Base-by-base conservation (phyloP, 35 echinoderm and acorn worm species). In the Apostichopus californicus region DNA sequence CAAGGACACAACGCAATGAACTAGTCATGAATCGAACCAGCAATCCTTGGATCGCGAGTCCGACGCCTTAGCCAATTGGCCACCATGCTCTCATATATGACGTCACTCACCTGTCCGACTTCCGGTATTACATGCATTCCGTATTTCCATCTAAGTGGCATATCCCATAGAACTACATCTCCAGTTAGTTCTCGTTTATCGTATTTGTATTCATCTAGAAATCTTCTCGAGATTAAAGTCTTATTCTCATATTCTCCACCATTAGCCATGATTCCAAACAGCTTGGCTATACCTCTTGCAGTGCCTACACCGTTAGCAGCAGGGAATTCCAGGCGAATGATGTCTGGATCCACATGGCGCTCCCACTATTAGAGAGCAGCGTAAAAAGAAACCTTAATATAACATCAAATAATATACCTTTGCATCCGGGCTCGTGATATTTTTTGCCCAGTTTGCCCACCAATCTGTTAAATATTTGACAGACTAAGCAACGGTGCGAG, bases 211-310 rank as follows among this genome's bases (percentile, higher is more conserved):
- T 15, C 54, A 55, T 90, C 88, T 73, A 90, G 12, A 54, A 72
- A 56, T 57, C 9, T 78, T 18, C n/a, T 24, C 4, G 88, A 90
- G 46, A 90, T 77, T 10, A 90, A 46, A 70, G 46, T 77, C 54
- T 90, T 90, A 6, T 63, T 63, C 21, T 90, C 53, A 6, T 54
- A 14, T 90, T 73, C 17, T 4, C 88, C 88, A 54, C 71, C 88
- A 55, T 90, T 90, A 21, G 72, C 88, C 54, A 90, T 57, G 13
- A 90, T 90, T 14, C 88, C 54, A 23, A 77, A 90, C 17, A 90
- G 54, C 55, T 78, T 90, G 54, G 88, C 88, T 57, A 90, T 4
- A 17, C 70, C 71, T 9, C 71, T 72, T 6, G 88, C 88, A 1
- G 88, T 90, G 1, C 70, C 88, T 17, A 78, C 73, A 57, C 88